A percentile compares a stretch with the other conserved stretches of the same genome.
Evolutionary conservation across 1,140 invertebrate genomes (phyloP).

Genomic region (Periplaneta americana): DNA sequence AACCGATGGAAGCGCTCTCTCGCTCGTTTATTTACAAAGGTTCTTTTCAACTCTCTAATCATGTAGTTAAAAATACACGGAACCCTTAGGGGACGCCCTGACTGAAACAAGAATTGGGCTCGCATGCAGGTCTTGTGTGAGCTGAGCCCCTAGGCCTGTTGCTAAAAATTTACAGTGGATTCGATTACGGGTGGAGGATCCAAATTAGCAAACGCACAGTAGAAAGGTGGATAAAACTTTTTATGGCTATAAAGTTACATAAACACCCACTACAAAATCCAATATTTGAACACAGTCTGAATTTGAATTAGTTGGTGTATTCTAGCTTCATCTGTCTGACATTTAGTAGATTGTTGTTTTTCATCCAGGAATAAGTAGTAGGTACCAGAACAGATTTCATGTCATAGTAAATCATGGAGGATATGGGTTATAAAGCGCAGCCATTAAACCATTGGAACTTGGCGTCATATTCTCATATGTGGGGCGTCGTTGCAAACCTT

Average conservation of each 20-base stretch:
- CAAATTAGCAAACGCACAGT: too few relatives aligned
- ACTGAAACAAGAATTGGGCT: not conserved
- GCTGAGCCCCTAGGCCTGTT: not conserved
- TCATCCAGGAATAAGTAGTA: not conserved
- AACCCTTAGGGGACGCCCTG: not conserved
- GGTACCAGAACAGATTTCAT: too few relatives aligned
- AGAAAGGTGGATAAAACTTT: not conserved
- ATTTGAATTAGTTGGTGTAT: not conserved
- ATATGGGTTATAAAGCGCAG: too few relatives aligned
- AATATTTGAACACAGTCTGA: not conserved
- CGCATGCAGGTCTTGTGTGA: not conserved
- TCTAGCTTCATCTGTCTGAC: not conserved
- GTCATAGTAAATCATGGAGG: too few relatives aligned
- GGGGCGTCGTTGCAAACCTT: too few relatives aligned
- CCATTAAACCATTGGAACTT: too few relatives aligned
- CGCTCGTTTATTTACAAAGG: not conserved
- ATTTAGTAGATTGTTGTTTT: not conserved
- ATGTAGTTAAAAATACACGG: not conserved
- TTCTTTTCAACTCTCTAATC: not conserved
- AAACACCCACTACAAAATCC: not conserved
- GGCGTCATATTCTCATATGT: too few relatives aligned
- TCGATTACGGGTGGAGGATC: not conserved
- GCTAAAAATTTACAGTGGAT: too few relatives aligned
- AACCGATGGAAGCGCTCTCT: not conserved
- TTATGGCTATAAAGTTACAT: not conserved